Conservation (phyloP, 2,113 vertebrate species). For the Hypomesus transpacificus region DNA sequence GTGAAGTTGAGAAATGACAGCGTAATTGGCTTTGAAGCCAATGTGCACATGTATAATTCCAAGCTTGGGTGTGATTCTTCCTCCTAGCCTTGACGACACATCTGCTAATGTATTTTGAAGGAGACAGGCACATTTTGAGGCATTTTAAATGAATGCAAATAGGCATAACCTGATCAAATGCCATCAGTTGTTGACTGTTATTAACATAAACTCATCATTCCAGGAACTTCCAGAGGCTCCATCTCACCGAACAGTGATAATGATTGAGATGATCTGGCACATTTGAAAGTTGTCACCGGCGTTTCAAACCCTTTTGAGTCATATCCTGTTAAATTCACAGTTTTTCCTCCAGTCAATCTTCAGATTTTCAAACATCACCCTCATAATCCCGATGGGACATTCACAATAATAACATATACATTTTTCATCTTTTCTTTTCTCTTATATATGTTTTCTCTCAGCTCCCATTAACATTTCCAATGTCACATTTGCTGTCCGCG, state of each 20-base stretch:
- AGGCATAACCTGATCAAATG: constrained; percentile 45
- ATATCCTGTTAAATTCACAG: constrained; percentile 55
- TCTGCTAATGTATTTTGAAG: constrained; percentile 27
- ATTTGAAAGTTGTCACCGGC: constrained; percentile 51
- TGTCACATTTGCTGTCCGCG: constrained; percentile 33
- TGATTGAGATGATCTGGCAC: constrained; percentile 58
- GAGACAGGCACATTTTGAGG: constrained; percentile 39
- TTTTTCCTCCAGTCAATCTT: constrained; percentile 1
- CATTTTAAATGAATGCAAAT: constrained; percentile 51
- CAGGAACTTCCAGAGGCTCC: constrained; percentile 45
- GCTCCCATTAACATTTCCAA: constrained; percentile 24
- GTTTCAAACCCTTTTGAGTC: constrained; percentile 46
- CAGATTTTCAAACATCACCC: not conserved
- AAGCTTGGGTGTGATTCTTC: not conserved
- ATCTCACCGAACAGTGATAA: constrained; percentile 43
- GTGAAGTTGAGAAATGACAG: not conserved
- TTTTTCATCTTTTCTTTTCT: not conserved
- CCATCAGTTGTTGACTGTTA: constrained; percentile 60
- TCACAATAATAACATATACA: constrained; percentile 14
- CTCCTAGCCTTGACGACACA: constrained; percentile 4
- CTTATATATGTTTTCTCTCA: not conserved
- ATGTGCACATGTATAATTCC: not conserved
- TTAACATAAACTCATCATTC: constrained; percentile 57
- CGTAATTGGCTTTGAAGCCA: constrained; percentile 10
- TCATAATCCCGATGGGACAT: constrained; percentile 3